These are phyloP conservation scores for Drosophila jambulina DNA, from an alignment of 1,140 invertebrate species.

Conservation along the genomic window DNA sequence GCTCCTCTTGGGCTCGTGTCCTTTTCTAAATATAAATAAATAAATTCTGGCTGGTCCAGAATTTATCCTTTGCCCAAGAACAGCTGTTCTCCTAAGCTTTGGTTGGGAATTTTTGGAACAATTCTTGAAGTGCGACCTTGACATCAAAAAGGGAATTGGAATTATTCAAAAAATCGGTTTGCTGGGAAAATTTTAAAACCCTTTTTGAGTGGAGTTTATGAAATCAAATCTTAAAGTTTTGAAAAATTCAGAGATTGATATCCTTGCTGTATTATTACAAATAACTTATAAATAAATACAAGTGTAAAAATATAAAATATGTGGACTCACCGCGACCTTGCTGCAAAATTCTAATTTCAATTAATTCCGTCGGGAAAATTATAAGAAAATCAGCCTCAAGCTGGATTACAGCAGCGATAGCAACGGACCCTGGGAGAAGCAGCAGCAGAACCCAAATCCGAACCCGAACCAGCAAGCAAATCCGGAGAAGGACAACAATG, in stretches of 20 bases:
- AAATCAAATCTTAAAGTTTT: background rate
- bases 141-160: background rate
- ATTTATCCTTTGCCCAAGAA: constrained; percentile 13
- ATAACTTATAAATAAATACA: background rate
- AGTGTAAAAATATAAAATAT: background rate
- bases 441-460: constrained; percentile 55
- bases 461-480: constrained; percentile 25
- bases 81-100: constrained; percentile 22
- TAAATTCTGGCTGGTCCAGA: constrained; percentile 34
- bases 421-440: constrained; percentile 84
- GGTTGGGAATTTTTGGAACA: background rate
- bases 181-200: background rate
- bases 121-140: constrained; percentile 32
- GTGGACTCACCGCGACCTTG: background rate
- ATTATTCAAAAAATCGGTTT: background rate
- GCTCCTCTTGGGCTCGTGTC: constrained; percentile 18
- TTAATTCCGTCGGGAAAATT: background rate
- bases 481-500: constrained; percentile 35
- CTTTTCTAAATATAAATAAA: constrained; percentile 47
- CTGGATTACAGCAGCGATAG: constrained; percentile 79
- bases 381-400: constrained; percentile 50
- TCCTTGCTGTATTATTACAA: background rate
- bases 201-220: background rate
- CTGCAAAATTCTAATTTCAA: background rate
- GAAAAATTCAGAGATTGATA: background rate